A percentile compares a stretch with the other conserved stretches of the same genome.
Conservation (phyloP, 2,113 vertebrate genomes). For the Carassius auratus region DNA sequence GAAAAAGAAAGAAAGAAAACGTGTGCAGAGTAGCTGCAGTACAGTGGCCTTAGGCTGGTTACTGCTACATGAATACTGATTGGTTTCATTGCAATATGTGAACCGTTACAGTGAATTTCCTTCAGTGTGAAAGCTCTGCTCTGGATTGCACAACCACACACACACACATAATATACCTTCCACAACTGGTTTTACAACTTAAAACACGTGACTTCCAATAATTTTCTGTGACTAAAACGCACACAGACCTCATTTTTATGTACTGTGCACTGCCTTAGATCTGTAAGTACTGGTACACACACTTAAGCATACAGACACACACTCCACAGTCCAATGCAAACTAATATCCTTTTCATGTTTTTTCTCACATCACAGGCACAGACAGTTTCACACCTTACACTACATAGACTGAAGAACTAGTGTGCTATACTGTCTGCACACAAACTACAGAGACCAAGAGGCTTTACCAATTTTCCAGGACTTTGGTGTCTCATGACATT, state of each 20-base stretch:
- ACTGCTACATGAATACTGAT: slow-evolving; percentile 28
- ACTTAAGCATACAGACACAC: not conserved
- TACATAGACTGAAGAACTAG: not conserved
- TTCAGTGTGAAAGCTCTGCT: slow-evolving; percentile 7
- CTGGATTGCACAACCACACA: not conserved
- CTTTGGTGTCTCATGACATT: too few relatives aligned
- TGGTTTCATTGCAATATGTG: slow-evolving; percentile 13
- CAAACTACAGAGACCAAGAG: not conserved
- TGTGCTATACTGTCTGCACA: not conserved
- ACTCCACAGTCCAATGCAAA: not conserved
- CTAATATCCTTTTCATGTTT: slow-evolving; percentile 1
- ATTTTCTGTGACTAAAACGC: slow-evolving; percentile 5
- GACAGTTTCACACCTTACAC: not conserved
- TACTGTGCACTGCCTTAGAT: slow-evolving; percentile 23
- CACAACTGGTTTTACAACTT: not conserved
- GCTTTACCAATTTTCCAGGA: too few relatives aligned
- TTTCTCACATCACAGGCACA: not conserved
- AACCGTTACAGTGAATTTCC: slow-evolving; percentile 33
- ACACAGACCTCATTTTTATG: not conserved
- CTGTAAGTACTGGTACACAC: not conserved
- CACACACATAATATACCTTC: not conserved
- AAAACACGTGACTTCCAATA: not conserved
- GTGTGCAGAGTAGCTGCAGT: not conserved
- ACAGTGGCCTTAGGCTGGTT: slow-evolving; percentile 9
- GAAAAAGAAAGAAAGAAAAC: not conserved